A percentile compares a stretch with the other conserved stretches of the same genome.
phyloP scores from a whole-genome alignment of 53 echinoderm and acorn worm genomes.

The Holothuria scabra region DNA sequence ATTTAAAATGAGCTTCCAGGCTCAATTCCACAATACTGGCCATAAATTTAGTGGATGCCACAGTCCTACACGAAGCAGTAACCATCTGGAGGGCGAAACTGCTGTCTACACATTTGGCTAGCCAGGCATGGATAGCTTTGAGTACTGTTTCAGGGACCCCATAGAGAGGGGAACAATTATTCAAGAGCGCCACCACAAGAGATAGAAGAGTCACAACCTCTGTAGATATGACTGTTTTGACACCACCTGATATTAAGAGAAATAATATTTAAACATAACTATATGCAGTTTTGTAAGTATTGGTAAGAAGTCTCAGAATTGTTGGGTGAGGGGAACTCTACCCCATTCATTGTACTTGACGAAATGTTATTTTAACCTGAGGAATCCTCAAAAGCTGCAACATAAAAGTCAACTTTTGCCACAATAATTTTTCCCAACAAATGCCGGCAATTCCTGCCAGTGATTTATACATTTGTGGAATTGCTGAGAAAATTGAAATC shows the following conservation, averaged over 20 bases:
- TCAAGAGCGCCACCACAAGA: constrained; percentile 77
- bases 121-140: constrained; percentile 67
- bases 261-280: background rate
- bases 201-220: constrained; percentile 74
- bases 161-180: constrained; percentile 82
- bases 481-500: no score
- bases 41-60: constrained; percentile 86
- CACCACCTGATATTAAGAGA: constrained; percentile 56
- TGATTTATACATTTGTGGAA: no score
- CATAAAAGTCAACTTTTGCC: no score
- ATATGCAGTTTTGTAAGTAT: no score
- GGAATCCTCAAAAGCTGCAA: no score
- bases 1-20: constrained; percentile 82
- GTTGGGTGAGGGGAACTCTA: no score
- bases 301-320: no score
- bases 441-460: no score
- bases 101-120: constrained; percentile 66
- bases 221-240: constrained; percentile 33
- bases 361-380: no score
- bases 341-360: no score
- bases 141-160: constrained; percentile 76
- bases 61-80: constrained; percentile 76
- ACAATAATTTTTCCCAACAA: no score
- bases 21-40: constrained; percentile 77
- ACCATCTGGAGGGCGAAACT: constrained; percentile 72